These are phyloP conservation scores for Cheilosia soror DNA, from an alignment of 2,888 invertebrate species.

Conservation along the genomic window DNA sequence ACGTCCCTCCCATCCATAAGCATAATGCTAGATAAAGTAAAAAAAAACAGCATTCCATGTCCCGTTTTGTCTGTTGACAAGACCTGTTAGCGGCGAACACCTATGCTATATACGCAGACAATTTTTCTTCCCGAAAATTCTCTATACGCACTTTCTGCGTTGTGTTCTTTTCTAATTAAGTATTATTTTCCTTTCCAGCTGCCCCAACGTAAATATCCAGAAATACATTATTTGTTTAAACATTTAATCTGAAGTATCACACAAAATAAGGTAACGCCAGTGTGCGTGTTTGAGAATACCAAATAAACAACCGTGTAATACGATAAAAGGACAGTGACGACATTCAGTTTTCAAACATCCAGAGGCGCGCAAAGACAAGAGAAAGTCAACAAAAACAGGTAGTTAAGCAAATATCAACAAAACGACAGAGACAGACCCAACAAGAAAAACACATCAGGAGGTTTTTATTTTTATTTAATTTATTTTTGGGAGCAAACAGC, in stretches of 20 bases:
- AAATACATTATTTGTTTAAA: conserved; percentile 21
- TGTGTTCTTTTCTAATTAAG: not conserved
- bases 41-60: no score
- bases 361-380: conserved; percentile 20
- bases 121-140: no score
- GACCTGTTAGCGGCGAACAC: no score
- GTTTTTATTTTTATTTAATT: conserved; percentile 3
- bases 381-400: conserved; percentile 64
- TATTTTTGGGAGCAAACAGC: conserved; percentile 3
- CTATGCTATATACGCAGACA: no score
- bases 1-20: no score
- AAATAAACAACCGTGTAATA: conserved; percentile 43
- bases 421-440: conserved; percentile 1
- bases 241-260: conserved; percentile 39
- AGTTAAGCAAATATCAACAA: conserved; percentile 54
- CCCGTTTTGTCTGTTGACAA: no score
- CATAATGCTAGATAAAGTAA: no score
- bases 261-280: conserved; percentile 34
- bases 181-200: not conserved
- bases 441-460: conserved; percentile 1
- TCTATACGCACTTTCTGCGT: no score
- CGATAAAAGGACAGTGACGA: conserved; percentile 52
- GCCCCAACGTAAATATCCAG: not conserved
- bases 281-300: conserved; percentile 22
- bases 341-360: conserved; percentile 27